Percentiles rank a stretch among this genome's conserved stretches.
These are phyloP conservation scores for Eulacestoma nigropectus DNA, from an alignment of 2,113 vertebrate species.

Conservation along the genomic window DNA sequence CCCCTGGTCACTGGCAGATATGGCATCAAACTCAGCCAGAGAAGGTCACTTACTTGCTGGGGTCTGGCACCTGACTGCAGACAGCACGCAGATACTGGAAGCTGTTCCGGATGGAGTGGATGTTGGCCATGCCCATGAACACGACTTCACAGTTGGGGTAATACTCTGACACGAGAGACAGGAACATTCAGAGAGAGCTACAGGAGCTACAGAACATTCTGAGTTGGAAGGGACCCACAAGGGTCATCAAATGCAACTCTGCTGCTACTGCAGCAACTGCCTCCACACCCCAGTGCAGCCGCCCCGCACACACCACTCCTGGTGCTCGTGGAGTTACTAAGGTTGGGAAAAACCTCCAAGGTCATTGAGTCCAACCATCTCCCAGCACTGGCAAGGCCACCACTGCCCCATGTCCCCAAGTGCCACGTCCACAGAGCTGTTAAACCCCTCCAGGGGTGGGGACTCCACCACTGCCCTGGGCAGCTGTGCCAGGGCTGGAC, in stretches of 20 bases:
- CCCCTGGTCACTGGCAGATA: neutral
- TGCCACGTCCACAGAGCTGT: neutral
- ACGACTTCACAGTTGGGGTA: slow-evolving; percentile 98
- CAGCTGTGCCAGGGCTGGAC: neutral
- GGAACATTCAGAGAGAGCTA: neutral
- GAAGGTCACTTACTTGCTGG: slow-evolving; percentile 87
- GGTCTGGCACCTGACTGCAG: slow-evolving; percentile 97
- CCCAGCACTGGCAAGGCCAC: neutral
- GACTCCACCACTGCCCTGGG: neutral
- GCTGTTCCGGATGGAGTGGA: slow-evolving; percentile 96
- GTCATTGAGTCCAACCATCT: neutral
- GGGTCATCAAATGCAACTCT: neutral
- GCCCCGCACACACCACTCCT: neutral
- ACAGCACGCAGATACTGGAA: slow-evolving; percentile 94
- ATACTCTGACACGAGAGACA: slow-evolving; percentile 78
- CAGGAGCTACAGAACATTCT: neutral
- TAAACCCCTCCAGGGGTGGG: neutral
- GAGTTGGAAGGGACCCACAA: neutral
- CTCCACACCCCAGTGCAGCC: rapidly evolving
- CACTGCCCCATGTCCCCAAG: no score
- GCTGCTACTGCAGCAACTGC: neutral
- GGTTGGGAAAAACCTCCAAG: neutral
- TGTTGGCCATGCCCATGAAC: slow-evolving; percentile 99
- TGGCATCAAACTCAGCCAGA: neutral
- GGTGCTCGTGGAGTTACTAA: neutral